Conservation (phyloP, 2,113 vertebrate genomes). For the Eidolon helvum region DNA sequence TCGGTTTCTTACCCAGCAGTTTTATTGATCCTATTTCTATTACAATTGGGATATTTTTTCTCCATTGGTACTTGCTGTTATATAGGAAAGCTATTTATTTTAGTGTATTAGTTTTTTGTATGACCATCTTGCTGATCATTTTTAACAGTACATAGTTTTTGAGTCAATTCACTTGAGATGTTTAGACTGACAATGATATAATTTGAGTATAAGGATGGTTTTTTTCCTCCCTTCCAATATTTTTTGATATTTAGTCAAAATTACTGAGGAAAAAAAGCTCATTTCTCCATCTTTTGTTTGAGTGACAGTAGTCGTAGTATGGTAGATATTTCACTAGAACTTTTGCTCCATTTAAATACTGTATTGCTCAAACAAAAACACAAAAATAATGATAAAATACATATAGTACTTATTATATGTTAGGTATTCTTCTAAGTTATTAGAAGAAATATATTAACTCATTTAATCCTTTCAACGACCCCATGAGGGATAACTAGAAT, state of each 20-base stretch:
- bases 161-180: neutral
- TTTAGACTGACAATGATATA: neutral
- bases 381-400: neutral
- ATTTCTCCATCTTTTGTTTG: neutral
- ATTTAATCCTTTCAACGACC: neutral
- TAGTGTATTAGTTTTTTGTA: neutral
- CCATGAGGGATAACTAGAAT: neutral
- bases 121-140: neutral
- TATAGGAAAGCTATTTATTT: neutral
- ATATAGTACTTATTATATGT: neutral
- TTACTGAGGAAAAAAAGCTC: neutral
- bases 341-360: neutral
- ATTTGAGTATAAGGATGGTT: neutral
- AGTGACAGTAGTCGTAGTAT: neutral
- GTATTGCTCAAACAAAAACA: neutral
- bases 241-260: conserved; percentile 3
- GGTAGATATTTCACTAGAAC: neutral
- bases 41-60: neutral
- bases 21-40: neutral
- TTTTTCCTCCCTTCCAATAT: neutral
- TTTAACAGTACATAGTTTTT: neutral
- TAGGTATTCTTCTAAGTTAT: neutral
- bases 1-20: neutral
- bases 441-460: neutral
- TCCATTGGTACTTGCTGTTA: neutral